Evolutionary conservation across 2,113 vertebrate species (phyloP).

Genomic region (Nothobranchius kuhntae): DNA sequence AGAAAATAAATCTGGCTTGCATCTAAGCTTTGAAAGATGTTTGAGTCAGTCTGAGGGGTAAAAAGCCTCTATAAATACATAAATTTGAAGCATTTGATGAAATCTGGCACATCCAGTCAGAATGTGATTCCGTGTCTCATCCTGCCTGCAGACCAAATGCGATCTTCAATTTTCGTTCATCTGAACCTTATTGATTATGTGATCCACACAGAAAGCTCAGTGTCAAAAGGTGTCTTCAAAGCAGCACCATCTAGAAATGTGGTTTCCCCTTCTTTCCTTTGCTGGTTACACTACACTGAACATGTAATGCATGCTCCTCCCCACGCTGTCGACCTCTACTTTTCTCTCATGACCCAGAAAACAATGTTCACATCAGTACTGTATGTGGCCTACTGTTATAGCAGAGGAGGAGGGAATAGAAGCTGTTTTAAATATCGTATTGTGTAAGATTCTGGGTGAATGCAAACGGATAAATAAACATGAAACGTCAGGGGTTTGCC

Average conservation of each 20-base stretch:
- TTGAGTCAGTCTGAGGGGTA: no score
- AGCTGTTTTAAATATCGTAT: constrained; percentile 58
- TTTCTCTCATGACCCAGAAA: constrained; percentile 58
- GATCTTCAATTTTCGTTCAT: constrained; percentile 21
- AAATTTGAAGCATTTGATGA: no score
- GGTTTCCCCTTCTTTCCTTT: background rate
- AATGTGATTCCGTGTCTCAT: constrained; percentile 1
- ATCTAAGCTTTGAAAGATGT: no score
- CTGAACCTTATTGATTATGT: constrained; percentile 39
- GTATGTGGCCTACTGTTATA: constrained; percentile 38
- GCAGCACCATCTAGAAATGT: constrained; percentile 2
- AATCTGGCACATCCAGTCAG: background rate
- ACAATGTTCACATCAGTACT: constrained; percentile 27
- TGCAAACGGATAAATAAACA: background rate
- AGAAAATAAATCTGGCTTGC: no score
- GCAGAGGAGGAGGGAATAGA: constrained; percentile 37
- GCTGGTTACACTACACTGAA: constrained; percentile 7
- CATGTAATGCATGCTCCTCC: background rate
- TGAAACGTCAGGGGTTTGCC: no score
- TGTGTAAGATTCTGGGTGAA: constrained; percentile 15
- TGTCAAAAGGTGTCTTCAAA: background rate
- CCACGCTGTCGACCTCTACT: constrained; percentile 18
- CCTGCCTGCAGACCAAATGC: constrained; percentile 10
- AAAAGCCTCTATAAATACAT: no score
- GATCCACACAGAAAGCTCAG: constrained; percentile 1